Percentiles rank a stretch among this genome's conserved stretches.
phyloP scores from a whole-genome alignment of 2,888 invertebrate genomes.

The Leptinotarsa rubiginosa region DNA sequence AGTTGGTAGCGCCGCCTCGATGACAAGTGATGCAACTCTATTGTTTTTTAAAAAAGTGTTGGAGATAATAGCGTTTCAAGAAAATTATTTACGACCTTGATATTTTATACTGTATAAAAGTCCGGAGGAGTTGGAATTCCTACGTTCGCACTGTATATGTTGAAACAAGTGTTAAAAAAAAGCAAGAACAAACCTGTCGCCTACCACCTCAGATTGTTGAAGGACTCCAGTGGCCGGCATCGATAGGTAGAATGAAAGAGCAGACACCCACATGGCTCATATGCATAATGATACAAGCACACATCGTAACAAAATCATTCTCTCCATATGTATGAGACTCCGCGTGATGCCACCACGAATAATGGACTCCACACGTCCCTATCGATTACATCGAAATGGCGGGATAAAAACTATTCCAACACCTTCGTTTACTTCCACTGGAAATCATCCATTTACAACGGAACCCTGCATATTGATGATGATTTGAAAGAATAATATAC shows the following conservation, averaged over 20 bases:
- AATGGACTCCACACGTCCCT: constrained; percentile 50
- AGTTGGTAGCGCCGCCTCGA: too few relatives aligned
- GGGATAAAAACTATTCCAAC: background rate
- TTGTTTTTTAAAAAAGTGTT: too few relatives aligned
- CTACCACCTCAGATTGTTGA: background rate
- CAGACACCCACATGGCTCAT: constrained; percentile 51
- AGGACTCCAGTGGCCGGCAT: background rate
- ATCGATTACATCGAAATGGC: constrained; percentile 45
- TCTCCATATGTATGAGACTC: constrained; percentile 53
- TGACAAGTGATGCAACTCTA: too few relatives aligned
- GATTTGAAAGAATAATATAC: background rate
- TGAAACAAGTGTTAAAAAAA: too few relatives aligned
- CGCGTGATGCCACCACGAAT: constrained; percentile 52
- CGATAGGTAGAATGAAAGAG: constrained; percentile 28
- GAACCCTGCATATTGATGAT: background rate
- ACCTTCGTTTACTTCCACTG: constrained; percentile 5
- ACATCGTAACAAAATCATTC: constrained; percentile 39
- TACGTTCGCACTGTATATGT: too few relatives aligned
- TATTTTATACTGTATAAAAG: too few relatives aligned
- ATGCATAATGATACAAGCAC: constrained; percentile 54
- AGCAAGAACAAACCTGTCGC: background rate
- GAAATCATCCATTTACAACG: background rate
- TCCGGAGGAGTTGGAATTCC: too few relatives aligned
- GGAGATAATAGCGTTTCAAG: too few relatives aligned
- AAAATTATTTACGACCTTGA: too few relatives aligned